Evolutionary conservation across 1,140 invertebrate species (phyloP).

Genomic region (Ephestia elutella): DNA sequence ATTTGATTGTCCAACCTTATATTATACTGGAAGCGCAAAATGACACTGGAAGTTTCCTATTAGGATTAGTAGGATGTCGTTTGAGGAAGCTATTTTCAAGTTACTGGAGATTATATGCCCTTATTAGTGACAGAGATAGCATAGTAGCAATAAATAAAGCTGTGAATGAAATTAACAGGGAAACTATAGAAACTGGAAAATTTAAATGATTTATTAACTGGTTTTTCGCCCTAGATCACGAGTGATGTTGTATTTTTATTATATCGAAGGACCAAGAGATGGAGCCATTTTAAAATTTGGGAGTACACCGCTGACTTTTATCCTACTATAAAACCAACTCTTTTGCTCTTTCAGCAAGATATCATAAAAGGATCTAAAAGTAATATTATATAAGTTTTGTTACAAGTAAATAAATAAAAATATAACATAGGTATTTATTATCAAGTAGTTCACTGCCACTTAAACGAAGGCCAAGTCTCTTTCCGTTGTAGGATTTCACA

Average conservation of each 20-base stretch:
- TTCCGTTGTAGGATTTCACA: too few relatives aligned
- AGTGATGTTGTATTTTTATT: constrained; percentile 43
- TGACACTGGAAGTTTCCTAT: constrained; percentile 49
- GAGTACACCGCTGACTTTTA: constrained; percentile 44
- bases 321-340: constrained; percentile 33
- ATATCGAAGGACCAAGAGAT: constrained; percentile 49
- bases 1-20: constrained; percentile 33
- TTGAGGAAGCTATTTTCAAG: constrained; percentile 23
- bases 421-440: too few relatives aligned
- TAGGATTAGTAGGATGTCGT: constrained; percentile 57
- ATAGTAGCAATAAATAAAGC: constrained; percentile 27
- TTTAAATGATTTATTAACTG: constrained; percentile 39
- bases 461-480: too few relatives aligned
- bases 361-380: constrained; percentile 50
- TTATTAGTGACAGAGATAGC: constrained; percentile 25
- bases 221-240: constrained; percentile 50
- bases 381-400: constrained; percentile 18
- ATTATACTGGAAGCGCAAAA: constrained; percentile 49
- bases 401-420: too few relatives aligned
- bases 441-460: too few relatives aligned
- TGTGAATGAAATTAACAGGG: constrained; percentile 43
- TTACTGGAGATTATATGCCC: constrained; percentile 49
- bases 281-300: constrained; percentile 47
- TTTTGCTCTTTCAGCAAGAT: constrained; percentile 49
- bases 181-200: constrained; percentile 12